Percentiles rank a stretch among this genome's conserved stretches.
phyloP scores from a whole-genome alignment of 2,888 invertebrate genomes.

The Apeira syringaria region DNA sequence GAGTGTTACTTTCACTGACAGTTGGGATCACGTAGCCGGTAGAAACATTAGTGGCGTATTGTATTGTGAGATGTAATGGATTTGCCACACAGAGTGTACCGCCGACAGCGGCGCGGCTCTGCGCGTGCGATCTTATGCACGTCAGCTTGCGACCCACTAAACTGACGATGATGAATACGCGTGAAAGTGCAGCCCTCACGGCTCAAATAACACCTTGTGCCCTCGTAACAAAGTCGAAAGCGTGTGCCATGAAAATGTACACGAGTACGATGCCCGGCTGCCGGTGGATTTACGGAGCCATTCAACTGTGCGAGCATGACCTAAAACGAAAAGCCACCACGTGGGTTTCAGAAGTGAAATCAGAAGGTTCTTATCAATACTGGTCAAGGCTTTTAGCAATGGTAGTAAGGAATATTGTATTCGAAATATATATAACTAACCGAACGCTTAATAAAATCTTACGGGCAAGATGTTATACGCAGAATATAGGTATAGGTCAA shows the following conservation, averaged over 20 bases:
- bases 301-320: slow-evolving; percentile 43
- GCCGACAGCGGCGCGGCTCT: slow-evolving; percentile 34
- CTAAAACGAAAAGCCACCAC: slow-evolving; percentile 31
- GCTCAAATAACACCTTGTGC: slow-evolving; percentile 24
- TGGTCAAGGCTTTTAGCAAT: slow-evolving; percentile 1
- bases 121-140: slow-evolving; percentile 39
- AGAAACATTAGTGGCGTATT: slow-evolving; percentile 55
- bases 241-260: slow-evolving; percentile 13
- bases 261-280: slow-evolving; percentile 36
- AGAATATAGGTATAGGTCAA: no score
- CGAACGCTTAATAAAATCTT: no score
- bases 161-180: slow-evolving; percentile 65
- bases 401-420: background rate
- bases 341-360: slow-evolving; percentile 18
- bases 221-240: slow-evolving; percentile 18
- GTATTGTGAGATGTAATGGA: slow-evolving; percentile 59
- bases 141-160: slow-evolving; percentile 65
- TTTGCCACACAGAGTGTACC: slow-evolving; percentile 49
- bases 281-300: slow-evolving; percentile 44
- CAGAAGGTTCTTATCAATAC: background rate
- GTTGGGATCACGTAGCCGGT: slow-evolving; percentile 53
- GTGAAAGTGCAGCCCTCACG: slow-evolving; percentile 56
- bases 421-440: no score
- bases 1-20: slow-evolving; percentile 67
- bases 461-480: no score